Base-by-base conservation (phyloP, 2,888 invertebrate species). In the Lycia hirtaria region DNA sequence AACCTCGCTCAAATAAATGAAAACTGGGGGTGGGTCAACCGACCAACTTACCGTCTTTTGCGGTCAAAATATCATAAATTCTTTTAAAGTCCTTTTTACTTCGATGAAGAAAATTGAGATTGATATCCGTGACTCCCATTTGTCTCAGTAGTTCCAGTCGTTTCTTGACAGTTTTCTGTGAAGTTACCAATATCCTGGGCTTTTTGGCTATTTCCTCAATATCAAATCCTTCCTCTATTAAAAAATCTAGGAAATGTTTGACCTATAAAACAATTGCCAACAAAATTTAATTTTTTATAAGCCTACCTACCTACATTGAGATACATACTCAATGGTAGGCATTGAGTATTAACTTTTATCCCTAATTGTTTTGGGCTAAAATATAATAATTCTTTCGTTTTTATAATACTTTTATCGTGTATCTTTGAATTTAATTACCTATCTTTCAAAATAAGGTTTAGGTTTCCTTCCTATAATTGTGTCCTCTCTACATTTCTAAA, bases 201-300 rank as follows among this genome's bases (percentile, higher is more conserved):
- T 90, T 93, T 43, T 77, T 83, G 12, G 91, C 92, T 54, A 94
- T 91, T 52, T 94, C 93, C 63, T 88, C 81, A 4, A 87, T 85
- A 4, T 80, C 69, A 73, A 93, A 94, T 1, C 93, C 92, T 69
- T 93, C 93, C 45, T 84, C 74, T 5, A 93, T 76, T 15, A 94
- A 76, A 72, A 92, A 94, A 72, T 94, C 94, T 30, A 94, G 69
- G 58, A 94, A 93, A 57, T 91, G 85, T 78, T 94, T 94, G 4
- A 93, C 88, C 94, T 94, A 37, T 68, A 65, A 67, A 45, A 45
- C 65, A 48, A 44, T 20, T 14, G 20, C 38, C 50, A 51, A 48
- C 35, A 44, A 30, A 17, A 41, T 41, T 1, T 3, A 26, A 10
- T 41, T 26, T 20, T n/a, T n/a, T n/a, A n/a, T n/a, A n/a, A n/a